Conservation (phyloP, 2,888 invertebrate species). For the Aporophyla nigra region DNA sequence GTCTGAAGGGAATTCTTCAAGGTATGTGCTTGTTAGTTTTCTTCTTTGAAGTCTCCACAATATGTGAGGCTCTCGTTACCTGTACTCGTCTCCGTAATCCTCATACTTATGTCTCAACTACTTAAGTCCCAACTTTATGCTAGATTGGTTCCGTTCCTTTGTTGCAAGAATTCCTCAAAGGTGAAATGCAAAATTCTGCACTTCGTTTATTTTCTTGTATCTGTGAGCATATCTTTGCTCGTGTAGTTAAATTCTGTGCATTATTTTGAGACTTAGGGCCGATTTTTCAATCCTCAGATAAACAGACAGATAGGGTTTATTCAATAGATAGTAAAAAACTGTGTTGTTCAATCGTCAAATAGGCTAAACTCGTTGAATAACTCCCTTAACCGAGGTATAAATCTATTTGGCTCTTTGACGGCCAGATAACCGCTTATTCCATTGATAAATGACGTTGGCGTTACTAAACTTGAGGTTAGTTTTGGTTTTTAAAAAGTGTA, state of each 20-base stretch:
- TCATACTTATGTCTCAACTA: slow-evolving; percentile 45
- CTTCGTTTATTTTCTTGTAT: slow-evolving; percentile 27
- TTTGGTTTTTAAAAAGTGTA: too few relatives aligned
- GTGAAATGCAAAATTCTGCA: slow-evolving; percentile 29
- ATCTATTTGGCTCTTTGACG: too few relatives aligned
- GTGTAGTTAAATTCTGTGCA: slow-evolving; percentile 1
- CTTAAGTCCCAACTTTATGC: slow-evolving; percentile 25
- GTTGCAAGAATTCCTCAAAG: slow-evolving; percentile 23
- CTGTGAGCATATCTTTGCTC: background rate
- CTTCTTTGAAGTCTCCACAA: slow-evolving; percentile 46
- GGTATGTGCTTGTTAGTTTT: slow-evolving; percentile 37
- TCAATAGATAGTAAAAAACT: too few relatives aligned
- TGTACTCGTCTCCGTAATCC: slow-evolving; percentile 16
- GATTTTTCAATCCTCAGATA: too few relatives aligned
- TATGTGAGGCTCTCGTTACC: slow-evolving; percentile 39
- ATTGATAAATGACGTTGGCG: too few relatives aligned
- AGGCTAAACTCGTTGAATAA: too few relatives aligned
- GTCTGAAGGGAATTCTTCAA: slow-evolving; percentile 32
- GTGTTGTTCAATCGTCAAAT: too few relatives aligned
- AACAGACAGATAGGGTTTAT: too few relatives aligned
- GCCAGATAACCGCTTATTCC: too few relatives aligned
- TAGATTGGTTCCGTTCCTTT: slow-evolving; percentile 45
- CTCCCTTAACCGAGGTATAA: too few relatives aligned
- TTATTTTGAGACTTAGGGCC: slow-evolving; percentile 5
- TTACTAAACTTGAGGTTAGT: too few relatives aligned